Base-by-base conservation (phyloP, 1,140 invertebrate genomes). In the Papilio machaon region DNA sequence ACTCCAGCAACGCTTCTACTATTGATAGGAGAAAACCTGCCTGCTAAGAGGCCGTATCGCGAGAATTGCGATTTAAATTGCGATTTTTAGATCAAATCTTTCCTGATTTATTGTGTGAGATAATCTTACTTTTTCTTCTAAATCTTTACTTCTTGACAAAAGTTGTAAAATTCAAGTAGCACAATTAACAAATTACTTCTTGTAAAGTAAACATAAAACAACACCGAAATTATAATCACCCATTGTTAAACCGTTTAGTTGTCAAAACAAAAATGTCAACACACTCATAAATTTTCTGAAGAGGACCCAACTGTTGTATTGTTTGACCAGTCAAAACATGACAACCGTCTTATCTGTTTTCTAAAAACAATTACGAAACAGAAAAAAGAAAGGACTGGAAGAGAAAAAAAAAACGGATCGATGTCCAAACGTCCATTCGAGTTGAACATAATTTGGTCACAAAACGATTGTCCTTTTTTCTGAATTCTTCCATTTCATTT, bases 331-430 rank as follows among this genome's bases (percentile, higher is more conserved):
- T 91, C 89, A 88, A 86, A 89, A 91, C 84, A 90, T 60, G 84
- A 89, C 84, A 86, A 88, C 84, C 84, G 85, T 83, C 83, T 85
- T 86, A 86, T 88, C 85, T 88, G 75, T 77, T 85, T 86, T 88
- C 82, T 74, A 81, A 88, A 91, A 90, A 91, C 88, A 91, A 92
- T 92, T 88, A 91, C 86, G 84, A 54, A 46, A 85, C 87, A 92
- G 83, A 82, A 79, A 80, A 30, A 30, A 30, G 23, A 30, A 30
- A 30, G 85, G 82, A 83, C 79, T 70, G 3, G 23, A 60, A 11
- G 10, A 15, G 77, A 81, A 77, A 84, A 81, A 91, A 91, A 90
- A 89, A 90, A 87, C 83, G 84, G 85, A 82, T 85, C 84, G 73
- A 76, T 87, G 85, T 88, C 87, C 86, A 81, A 85, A 86, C 76